Evolutionary conservation across 2,797 vertebrate genomes (phyloP), one percentile per base, ranked within the genome.

Genomic region (Dendrocincla fuliginosa): DNA sequence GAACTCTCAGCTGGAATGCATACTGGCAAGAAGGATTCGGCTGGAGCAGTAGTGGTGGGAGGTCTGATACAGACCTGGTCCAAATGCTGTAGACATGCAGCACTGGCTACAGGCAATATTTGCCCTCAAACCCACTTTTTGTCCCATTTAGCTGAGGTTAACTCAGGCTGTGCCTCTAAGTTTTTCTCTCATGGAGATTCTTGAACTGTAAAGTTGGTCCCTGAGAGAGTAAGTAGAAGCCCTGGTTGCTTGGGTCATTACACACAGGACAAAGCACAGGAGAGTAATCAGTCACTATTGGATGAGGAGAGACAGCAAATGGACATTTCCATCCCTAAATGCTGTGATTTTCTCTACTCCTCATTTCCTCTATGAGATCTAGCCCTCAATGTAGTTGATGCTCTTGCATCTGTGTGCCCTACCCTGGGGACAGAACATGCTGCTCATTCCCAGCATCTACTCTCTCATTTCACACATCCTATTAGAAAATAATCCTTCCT

Each of bases 281-380:
- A 70, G 84, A 94, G 44, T 10, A 2, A 91, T 91, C 76, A 75
- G 85, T 95, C 67, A 76, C 55, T 67, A 37, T 49, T 92, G 89
- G 94, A 70, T 60, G 52, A 86, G 67, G 47, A 86, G 75, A 89
- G 78, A 86, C 41, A 74, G 50, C 55, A 91, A 95, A 83, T 75
- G 89, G 74, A 70, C 91, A 74, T 89, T 93, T 76, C 88, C 56
- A 79, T 86, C 56, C 67, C 77, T 46, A 70, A 91, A 86, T 11
- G 35, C 63, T 76, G 46, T 75, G 52, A 83, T 91, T 95, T 86
- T 88, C 83, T 93, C 70, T 70, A 77, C 79, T 93, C 75, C 35
- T 85, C 91, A 92, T 95, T 94, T 96, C 79, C 70, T 90, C 82
- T 87, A 60, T 79, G 78, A 87, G 71, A 93, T 89, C 41, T 33